These are phyloP conservation scores for Pterois miles DNA, from an alignment of 2,797 vertebrate species.

Conservation along the genomic window DNA sequence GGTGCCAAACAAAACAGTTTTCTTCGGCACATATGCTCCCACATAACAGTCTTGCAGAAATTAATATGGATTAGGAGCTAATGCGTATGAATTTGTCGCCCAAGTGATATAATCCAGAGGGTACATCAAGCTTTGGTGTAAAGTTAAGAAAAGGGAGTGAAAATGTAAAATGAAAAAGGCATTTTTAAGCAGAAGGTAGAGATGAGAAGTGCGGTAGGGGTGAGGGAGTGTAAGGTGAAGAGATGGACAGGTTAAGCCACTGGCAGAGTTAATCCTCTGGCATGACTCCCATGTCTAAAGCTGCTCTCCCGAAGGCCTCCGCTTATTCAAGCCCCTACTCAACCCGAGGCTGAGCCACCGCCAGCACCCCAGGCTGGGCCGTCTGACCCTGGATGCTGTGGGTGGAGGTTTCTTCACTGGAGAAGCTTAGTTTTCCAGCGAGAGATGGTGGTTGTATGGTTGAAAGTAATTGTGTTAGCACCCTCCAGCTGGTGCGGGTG, in stretches of 20 bases:
- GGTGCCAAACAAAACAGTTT: conserved; percentile 17
- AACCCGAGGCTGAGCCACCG: conserved; percentile 15
- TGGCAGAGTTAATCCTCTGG: conserved; percentile 63
- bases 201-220: neutral
- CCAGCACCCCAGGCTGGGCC: conserved; percentile 28
- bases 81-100: neutral
- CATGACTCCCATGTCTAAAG: conserved; percentile 46
- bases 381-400: conserved; percentile 18
- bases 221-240: conserved; percentile 20
- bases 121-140: neutral
- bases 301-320: conserved; percentile 41
- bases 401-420: conserved; percentile 17
- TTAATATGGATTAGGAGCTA: conserved; percentile 24
- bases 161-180: neutral
- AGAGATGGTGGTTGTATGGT: conserved; percentile 6
- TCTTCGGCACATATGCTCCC: conserved; percentile 8
- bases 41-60: conserved; percentile 1
- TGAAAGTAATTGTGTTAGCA: conserved; percentile 43
- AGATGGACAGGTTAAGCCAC: conserved; percentile 59
- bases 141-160: neutral
- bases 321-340: conserved; percentile 3
- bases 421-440: neutral
- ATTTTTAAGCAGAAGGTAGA: neutral
- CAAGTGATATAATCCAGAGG: conserved; percentile 2
- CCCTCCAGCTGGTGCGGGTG: conserved; percentile 56